Conservation (phyloP, 1,140 invertebrate species). For the Eciton burchellii region DNA sequence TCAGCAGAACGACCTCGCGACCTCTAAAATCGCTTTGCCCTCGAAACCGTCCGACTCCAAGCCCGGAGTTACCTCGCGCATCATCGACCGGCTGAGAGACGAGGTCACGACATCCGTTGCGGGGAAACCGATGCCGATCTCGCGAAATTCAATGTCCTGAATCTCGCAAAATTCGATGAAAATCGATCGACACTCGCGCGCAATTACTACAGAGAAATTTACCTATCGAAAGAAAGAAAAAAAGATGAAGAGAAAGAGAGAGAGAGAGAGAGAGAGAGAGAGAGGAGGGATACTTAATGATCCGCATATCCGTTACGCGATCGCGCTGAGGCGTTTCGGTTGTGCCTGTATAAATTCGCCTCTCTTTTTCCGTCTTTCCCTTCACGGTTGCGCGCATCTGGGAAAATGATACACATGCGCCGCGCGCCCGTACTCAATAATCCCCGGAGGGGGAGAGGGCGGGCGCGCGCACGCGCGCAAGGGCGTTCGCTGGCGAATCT, state of each 20-base stretch:
- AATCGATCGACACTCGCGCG: constrained; percentile 66
- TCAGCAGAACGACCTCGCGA: not conserved
- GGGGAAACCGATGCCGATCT: not conserved
- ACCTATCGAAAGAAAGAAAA: no score
- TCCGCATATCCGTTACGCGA: constrained; percentile 20
- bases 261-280: no score
- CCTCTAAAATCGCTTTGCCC: no score
- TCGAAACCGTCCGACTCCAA: no score
- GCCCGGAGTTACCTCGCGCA: no score
- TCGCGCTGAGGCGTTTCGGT: constrained; percentile 31
- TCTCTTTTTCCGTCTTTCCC: constrained; percentile 37
- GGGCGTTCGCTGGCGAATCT: constrained; percentile 38
- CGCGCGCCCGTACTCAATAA: no score
- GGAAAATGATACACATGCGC: constrained; percentile 51
- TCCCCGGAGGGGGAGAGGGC: no score
- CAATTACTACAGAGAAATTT: constrained; percentile 46
- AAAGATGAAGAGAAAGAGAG: no score
- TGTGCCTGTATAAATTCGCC: constrained; percentile 5
- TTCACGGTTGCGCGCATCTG: not conserved
- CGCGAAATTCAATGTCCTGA: no score
- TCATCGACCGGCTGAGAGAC: not conserved
- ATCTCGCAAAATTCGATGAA: constrained; percentile 70
- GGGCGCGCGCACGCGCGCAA: no score
- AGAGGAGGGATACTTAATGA: constrained; percentile 48
- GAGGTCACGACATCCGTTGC: not conserved